phyloP scores from a whole-genome alignment of 1,140 invertebrate genomes.

The Drosophila quadrilineata region DNA sequence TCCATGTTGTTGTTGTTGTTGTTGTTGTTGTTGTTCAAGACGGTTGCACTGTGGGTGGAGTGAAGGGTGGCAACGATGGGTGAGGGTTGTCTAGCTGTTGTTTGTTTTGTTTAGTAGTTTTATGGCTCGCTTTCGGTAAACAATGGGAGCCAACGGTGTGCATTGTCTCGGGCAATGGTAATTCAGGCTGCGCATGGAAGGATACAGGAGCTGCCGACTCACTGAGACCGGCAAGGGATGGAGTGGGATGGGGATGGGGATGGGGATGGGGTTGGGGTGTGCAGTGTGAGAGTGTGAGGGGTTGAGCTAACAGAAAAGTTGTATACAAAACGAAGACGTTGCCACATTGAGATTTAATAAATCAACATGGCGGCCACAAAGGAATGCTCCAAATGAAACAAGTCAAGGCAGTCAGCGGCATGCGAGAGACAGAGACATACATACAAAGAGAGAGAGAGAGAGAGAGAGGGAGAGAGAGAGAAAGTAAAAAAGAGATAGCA shows the following conservation, averaged over 20 bases:
- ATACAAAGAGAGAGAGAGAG: not conserved
- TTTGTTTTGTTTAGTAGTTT: conserved; percentile 73
- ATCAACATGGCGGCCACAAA: conserved; percentile 43
- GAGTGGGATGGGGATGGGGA: not conserved
- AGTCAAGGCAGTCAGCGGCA: no score
- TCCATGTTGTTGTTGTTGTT: conserved; percentile 28
- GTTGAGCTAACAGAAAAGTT: not conserved
- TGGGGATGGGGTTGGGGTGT: not conserved
- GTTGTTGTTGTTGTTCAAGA: not conserved
- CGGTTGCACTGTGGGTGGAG: not conserved
- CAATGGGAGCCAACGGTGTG: conserved; percentile 65
- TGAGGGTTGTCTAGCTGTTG: conserved; percentile 40
- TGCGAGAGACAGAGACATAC: not conserved
- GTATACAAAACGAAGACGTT: conserved; percentile 15
- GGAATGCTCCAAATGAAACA: not conserved
- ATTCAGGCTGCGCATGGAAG: no score
- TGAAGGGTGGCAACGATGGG: not conserved
- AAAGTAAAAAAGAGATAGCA: not conserved
- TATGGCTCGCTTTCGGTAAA: conserved; percentile 72
- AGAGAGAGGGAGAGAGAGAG: not conserved
- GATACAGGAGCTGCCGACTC: no score
- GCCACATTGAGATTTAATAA: conserved; percentile 53
- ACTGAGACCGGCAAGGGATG: conserved; percentile 2
- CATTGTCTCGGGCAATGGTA: conserved; percentile 64
- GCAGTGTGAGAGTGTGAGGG: not conserved